Base-by-base conservation (phyloP, 2,797 vertebrate genomes). In the Sebastiscus albofasciatus region DNA sequence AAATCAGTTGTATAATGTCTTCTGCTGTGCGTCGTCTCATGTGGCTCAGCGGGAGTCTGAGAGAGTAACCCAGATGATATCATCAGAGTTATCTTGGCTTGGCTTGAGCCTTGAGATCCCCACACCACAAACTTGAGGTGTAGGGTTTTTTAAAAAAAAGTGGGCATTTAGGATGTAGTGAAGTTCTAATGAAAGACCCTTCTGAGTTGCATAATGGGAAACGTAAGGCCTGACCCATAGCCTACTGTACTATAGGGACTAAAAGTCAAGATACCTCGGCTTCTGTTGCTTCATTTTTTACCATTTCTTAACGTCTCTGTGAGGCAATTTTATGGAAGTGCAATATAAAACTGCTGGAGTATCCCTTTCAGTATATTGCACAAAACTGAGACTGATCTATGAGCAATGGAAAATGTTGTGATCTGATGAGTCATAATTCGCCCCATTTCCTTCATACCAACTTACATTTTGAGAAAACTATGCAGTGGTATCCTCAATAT, bases 21-120 rank as follows among this genome's bases (percentile, higher is more conserved):
- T 56, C 54, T 61, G n/a, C 42, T 49, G 42, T 49, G 5, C 0
- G n/a, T 20, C 29, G 20, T 68, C 49, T 68, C 8, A 29, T 55
- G 65, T 24, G 33, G 42, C 31, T 46, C 60, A 22, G 72, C 16
- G 67, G 46, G 27, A 49, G 13, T 52, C 62, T 61, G 39, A 67
- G 33, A 62, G 67, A 61, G 56, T 26, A 67, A 59, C 72, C 27
- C n/a, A 16, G n/a, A 76, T 72, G 68, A 81, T 77, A 39, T 67
- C 49, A 73, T 49, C 18, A 12, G 64, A 75, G 70, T 77, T 77
- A 82, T 77, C 58, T 73, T 58, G 80, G 75, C 67, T 72, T 81
- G 65, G 58, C 29, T 39, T 11, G 3, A 56, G 72, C 18, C 33
- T 46, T 24, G 58, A 55, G 27, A 49, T 66, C 61, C 4, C 52